phyloP scores from a whole-genome alignment of 2,888 invertebrate species.

The Macaria liturata region DNA sequence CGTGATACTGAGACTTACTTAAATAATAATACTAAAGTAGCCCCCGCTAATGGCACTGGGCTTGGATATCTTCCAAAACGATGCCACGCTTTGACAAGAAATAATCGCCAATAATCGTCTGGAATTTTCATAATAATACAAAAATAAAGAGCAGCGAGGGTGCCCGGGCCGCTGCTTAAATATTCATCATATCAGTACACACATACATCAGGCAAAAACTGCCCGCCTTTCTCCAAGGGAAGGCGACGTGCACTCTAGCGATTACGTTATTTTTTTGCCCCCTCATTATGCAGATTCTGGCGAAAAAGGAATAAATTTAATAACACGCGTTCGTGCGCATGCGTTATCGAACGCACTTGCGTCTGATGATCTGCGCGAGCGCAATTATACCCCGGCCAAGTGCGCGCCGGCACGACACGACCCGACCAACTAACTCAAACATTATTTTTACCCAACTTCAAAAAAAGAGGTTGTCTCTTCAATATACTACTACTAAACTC shows the following conservation, averaged over 20 bases:
- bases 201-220: conserved; percentile 59
- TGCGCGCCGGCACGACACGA: conserved; percentile 37
- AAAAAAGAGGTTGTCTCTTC: neutral
- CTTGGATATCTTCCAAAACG: conserved; percentile 40
- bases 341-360: conserved; percentile 82
- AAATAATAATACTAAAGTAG: conserved; percentile 49
- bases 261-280: conserved; percentile 76
- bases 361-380: conserved; percentile 80
- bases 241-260: conserved; percentile 76
- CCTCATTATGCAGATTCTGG: conserved; percentile 82
- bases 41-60: conserved; percentile 36
- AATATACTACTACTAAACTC: no score
- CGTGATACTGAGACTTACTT: conserved; percentile 48
- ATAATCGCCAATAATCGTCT: conserved; percentile 64
- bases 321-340: conserved; percentile 81
- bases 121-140: conserved; percentile 60
- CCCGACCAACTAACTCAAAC: conserved; percentile 2
- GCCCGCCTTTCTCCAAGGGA: conserved; percentile 72
- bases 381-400: conserved; percentile 64
- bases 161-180: conserved; percentile 55
- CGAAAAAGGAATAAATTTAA: conserved; percentile 83
- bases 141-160: conserved; percentile 53
- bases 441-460: neutral
- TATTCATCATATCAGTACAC: conserved; percentile 66
- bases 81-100: conserved; percentile 65